phyloP scores from a whole-genome alignment of 2,888 invertebrate genomes.

The Caenorhabditis imperialis region DNA sequence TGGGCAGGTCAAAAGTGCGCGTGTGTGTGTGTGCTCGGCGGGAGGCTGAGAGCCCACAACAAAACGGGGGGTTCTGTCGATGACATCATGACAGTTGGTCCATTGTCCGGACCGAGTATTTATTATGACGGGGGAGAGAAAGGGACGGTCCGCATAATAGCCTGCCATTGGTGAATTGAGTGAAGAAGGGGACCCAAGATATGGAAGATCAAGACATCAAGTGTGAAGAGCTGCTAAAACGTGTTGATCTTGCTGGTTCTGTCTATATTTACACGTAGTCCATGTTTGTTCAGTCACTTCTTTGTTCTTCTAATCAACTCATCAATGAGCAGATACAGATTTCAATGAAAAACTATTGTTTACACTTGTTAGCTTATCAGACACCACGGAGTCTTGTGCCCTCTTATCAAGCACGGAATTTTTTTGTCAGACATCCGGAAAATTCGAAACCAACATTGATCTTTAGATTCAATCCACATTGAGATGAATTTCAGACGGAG shows the following conservation, averaged over 20 bases:
- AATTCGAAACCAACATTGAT: neutral
- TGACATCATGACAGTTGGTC: slow-evolving; percentile 49
- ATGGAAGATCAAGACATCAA: neutral
- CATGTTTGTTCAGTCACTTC: no score
- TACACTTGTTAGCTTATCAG: slow-evolving; percentile 20
- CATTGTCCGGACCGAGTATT: no score
- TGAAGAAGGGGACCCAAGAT: slow-evolving; percentile 10
- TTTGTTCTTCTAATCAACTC: no score
- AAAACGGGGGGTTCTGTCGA: slow-evolving; percentile 17
- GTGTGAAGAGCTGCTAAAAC: slow-evolving; percentile 3
- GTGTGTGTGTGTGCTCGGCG: slow-evolving; percentile 36
- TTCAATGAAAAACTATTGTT: slow-evolving; percentile 23
- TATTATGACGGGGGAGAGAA: no score
- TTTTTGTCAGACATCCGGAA: no score
- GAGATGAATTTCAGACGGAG: slow-evolving; percentile 4
- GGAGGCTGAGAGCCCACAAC: slow-evolving; percentile 12
- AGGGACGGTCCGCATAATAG: no score
- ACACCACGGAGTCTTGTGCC: slow-evolving; percentile 31
- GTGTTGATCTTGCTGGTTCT: no score
- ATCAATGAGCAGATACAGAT: neutral
- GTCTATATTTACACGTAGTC: no score
- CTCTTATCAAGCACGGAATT: neutral
- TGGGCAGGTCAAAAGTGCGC: slow-evolving; percentile 47
- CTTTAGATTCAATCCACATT: slow-evolving; percentile 4
- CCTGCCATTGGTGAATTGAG: no score